These are phyloP conservation scores for Archips crataeganus DNA, from an alignment of 2,888 invertebrate genomes.

Conservation along the genomic window DNA sequence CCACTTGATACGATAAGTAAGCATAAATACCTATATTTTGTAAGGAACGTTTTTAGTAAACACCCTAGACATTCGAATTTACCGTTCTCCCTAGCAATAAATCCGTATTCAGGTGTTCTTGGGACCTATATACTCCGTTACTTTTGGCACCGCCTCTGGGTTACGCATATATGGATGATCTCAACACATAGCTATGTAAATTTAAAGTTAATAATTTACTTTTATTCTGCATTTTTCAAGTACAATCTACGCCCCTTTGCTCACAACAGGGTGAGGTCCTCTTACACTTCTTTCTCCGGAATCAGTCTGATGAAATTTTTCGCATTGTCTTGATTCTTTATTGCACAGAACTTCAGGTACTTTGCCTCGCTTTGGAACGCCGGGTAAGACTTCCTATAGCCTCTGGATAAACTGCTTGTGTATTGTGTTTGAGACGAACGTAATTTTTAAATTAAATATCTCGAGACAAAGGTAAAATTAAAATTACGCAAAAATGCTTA, in stretches of 20 bases:
- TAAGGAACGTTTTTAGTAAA: too few species aligned
- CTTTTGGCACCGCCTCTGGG: neutral
- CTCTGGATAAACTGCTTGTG: neutral
- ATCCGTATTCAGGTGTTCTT: constrained; percentile 3
- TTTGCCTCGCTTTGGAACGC: neutral
- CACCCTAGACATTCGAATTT: neutral
- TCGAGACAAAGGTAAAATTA: neutral
- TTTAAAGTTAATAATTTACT: neutral
- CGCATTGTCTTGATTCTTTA: constrained; percentile 34
- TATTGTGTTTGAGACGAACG: neutral
- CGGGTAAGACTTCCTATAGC: constrained; percentile 1
- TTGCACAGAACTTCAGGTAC: constrained; percentile 24
- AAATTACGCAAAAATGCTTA: too few species aligned
- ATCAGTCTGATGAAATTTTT: constrained; percentile 37
- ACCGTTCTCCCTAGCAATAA: neutral
- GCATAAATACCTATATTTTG: too few species aligned
- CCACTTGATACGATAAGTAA: too few species aligned
- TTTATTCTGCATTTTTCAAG: constrained; percentile 13
- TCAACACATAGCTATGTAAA: neutral
- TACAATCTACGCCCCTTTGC: neutral
- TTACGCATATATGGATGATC: neutral
- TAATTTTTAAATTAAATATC: neutral
- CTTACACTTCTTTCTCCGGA: constrained; percentile 15
- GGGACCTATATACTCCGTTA: neutral
- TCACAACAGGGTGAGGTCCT: constrained; percentile 3